phyloP scores from a whole-genome alignment of 2,113 vertebrate species.

The Fregetta grallaria region DNA sequence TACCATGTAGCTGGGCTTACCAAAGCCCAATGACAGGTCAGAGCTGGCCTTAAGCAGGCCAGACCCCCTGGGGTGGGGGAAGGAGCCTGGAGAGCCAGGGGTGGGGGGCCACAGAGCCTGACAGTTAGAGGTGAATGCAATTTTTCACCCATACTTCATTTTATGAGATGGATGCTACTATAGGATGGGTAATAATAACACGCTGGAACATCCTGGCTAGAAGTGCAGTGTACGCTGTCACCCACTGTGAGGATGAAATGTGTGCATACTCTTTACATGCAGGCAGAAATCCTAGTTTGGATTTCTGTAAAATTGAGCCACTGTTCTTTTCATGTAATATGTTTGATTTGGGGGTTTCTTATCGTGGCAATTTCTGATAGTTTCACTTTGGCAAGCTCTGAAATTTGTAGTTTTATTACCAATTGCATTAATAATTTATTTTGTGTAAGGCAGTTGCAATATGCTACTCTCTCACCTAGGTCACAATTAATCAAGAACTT shows the following conservation, averaged over 20 bases:
- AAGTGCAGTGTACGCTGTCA: background rate
- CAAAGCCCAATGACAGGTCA: fast-evolving
- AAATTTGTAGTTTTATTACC: background rate
- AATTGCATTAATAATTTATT: background rate
- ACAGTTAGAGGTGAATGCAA: background rate
- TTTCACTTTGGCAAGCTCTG: background rate
- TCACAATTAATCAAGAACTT: background rate
- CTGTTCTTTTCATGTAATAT: background rate
- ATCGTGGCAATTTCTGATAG: background rate
- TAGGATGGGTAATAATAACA: background rate
- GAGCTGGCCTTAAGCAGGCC: background rate
- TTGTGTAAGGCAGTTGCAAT: background rate
- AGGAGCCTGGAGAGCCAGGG: background rate
- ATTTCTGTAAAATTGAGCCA: background rate
- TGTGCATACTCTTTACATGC: background rate
- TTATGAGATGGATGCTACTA: background rate
- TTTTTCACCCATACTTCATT: background rate
- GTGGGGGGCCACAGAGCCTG: background rate
- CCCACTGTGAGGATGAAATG: background rate
- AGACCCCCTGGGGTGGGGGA: background rate
- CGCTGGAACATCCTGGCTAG: background rate
- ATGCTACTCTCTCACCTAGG: background rate
- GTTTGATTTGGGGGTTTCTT: background rate
- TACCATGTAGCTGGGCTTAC: background rate
- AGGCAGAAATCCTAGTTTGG: background rate